Conservation (phyloP, 2,113 vertebrate genomes). For the Lagenorhynchus albirostris region DNA sequence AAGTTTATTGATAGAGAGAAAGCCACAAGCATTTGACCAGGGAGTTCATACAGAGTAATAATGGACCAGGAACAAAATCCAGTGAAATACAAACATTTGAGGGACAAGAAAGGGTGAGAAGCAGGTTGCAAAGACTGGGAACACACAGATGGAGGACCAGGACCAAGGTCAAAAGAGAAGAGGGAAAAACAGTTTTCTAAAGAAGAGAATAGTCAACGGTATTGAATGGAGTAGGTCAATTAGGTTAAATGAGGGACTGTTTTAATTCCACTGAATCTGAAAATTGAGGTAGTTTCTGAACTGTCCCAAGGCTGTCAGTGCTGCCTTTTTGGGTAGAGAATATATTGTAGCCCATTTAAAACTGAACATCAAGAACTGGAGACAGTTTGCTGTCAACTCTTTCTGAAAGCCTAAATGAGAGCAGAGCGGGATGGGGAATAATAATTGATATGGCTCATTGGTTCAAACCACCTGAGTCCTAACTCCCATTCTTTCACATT, state of each 20-base stretch:
- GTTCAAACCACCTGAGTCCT: background rate
- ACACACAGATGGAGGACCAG: background rate
- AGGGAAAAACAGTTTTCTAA: background rate
- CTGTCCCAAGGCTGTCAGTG: background rate
- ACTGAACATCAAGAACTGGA: background rate
- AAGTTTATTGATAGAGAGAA: background rate
- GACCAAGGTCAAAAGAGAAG: background rate
- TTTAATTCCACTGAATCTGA: background rate
- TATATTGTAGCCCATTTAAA: background rate
- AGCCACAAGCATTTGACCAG: background rate
- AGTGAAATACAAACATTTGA: background rate
- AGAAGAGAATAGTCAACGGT: background rate
- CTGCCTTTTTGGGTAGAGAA: background rate
- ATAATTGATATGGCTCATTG: fast-evolving
- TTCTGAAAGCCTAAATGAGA: background rate
- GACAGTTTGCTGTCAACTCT: background rate
- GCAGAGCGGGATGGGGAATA: background rate
- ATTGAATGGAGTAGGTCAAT: background rate
- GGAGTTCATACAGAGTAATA: background rate
- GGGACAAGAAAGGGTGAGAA: background rate
- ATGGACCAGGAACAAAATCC: background rate
- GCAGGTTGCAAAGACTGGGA: background rate
- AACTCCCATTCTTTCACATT: background rate
- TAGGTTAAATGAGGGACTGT: background rate
- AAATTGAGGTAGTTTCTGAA: background rate